These are phyloP conservation scores for Brenthis daphne DNA, from an alignment of 2,888 invertebrate genomes.

Conservation along the genomic window DNA sequence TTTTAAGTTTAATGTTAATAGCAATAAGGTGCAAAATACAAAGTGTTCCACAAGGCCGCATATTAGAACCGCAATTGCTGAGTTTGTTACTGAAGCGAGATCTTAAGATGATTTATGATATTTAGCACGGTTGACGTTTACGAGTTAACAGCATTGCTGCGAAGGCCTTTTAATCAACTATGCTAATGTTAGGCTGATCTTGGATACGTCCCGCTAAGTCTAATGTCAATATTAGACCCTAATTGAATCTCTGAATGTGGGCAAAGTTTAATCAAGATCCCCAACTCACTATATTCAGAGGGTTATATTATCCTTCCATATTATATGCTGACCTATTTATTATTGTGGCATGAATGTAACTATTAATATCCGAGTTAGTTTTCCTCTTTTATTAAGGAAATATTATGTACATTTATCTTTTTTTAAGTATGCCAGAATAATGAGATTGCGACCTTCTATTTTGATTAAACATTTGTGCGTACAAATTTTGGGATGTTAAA, in stretches of 20 bases:
- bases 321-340: slow-evolving; percentile 41
- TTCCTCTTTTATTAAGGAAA: slow-evolving; percentile 33
- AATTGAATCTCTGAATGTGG: slow-evolving; percentile 73
- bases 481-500: slow-evolving; percentile 23
- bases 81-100: slow-evolving; percentile 71
- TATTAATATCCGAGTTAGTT: slow-evolving; percentile 26
- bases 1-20: slow-evolving; percentile 43
- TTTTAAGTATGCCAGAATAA: slow-evolving; percentile 15
- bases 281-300: slow-evolving; percentile 46
- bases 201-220: slow-evolving; percentile 57
- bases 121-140: slow-evolving; percentile 78
- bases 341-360: slow-evolving; percentile 32
- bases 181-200: slow-evolving; percentile 78
- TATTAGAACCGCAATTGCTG: slow-evolving; percentile 54
- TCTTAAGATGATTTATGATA: slow-evolving; percentile 81
- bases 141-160: slow-evolving; percentile 73
- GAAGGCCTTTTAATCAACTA: slow-evolving; percentile 81
- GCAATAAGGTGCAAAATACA: slow-evolving; percentile 43
- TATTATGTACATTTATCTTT: slow-evolving; percentile 27
- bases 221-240: slow-evolving; percentile 73
- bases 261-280: slow-evolving; percentile 68
- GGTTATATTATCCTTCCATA: slow-evolving; percentile 40
- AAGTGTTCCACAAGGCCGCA: slow-evolving; percentile 45
- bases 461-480: slow-evolving; percentile 24
- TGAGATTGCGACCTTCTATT: slow-evolving; percentile 19